Base-by-base conservation (phyloP, 2,797 vertebrate genomes). In the Myiothlypis coronata region DNA sequence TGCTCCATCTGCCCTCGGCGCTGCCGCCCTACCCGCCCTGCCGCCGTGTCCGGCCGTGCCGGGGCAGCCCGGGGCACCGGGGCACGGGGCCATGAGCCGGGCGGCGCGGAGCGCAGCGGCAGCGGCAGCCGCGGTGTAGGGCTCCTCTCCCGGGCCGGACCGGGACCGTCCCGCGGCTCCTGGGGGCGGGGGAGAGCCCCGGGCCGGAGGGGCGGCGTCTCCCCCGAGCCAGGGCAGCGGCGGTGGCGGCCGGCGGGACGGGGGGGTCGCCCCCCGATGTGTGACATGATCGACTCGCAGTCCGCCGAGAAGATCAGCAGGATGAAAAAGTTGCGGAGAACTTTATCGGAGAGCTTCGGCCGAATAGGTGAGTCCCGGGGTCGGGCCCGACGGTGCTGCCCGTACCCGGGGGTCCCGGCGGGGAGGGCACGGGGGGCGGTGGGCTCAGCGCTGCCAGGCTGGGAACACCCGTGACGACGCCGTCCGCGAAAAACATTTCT, bases 271-370 rank as follows among this genome's bases (percentile, higher is more conserved):
- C 47, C 87, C 95, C 92, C 59, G 15, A 98, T 98, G 98, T 98
- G 99, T 97, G 99, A 98, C 97, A 98, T 99, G 97, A 98, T 99
- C 71, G 98, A 98, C 89, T 97, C 99, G 53, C 98, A 98, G 96
- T 97, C 98, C 56, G 93, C 97, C 37, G 98, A 99, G 97, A 99
- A 98, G 97, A 98, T 98, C 75, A 98, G 98, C 97, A 99, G 98
- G 97, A 99, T 99, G 99, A 99, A 99, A 98, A 99, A 99, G 99
- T 99, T 99, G 96, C 97, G 99, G 96, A 98, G 99, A 99, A 99
- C 99, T 99, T 99, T 99, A 96, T 99, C 99, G 9, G 99, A 99
- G 97, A 99, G 99, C 98, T 99, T 99, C 98, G 98, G 99, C 92
- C 98, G 98, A 80, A 98, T 99, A 28, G 98, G 99, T 99, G 97